phyloP scores from a whole-genome alignment of 1,140 invertebrate species.

The Lanistes nyassanus region DNA sequence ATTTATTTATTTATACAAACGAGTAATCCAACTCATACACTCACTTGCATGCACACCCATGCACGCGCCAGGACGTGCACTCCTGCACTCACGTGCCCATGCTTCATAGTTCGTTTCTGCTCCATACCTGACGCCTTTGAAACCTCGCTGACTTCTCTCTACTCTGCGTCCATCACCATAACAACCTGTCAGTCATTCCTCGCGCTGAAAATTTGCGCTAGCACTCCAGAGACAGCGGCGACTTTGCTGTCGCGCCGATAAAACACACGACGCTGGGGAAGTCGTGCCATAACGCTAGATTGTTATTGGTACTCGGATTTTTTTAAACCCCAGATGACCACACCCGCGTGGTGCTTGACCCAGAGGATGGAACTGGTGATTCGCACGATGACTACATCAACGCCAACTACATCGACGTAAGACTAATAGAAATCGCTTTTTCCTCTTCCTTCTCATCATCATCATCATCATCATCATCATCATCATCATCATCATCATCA shows the following conservation, averaged over 20 bases:
- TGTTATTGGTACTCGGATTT: background rate
- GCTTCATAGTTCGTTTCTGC: too few relatives aligned
- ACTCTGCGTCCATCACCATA: too few relatives aligned
- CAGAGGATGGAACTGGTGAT: slow-evolving; percentile 69
- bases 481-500: background rate
- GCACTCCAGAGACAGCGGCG: too few relatives aligned
- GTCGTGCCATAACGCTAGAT: too few relatives aligned
- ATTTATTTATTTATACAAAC: background rate
- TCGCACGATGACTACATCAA: slow-evolving; percentile 87
- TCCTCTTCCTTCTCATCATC: background rate
- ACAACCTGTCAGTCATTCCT: too few relatives aligned
- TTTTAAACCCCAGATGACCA: slow-evolving; percentile 84
- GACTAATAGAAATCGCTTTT: too few relatives aligned
- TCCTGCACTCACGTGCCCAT: too few relatives aligned
- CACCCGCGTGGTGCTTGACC: slow-evolving; percentile 85
- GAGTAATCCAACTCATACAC: background rate
- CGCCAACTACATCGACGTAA: slow-evolving; percentile 92
- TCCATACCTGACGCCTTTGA: too few relatives aligned
- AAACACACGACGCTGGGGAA: too few relatives aligned
- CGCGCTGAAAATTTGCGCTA: too few relatives aligned
- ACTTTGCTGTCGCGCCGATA: too few relatives aligned
- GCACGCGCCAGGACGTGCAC: background rate
- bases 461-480: background rate
- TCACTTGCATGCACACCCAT: background rate
- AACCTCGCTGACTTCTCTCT: too few relatives aligned